These are phyloP conservation scores for Ploceus nigricollis DNA, from an alignment of 2,113 vertebrate species.

Conservation along the genomic window DNA sequence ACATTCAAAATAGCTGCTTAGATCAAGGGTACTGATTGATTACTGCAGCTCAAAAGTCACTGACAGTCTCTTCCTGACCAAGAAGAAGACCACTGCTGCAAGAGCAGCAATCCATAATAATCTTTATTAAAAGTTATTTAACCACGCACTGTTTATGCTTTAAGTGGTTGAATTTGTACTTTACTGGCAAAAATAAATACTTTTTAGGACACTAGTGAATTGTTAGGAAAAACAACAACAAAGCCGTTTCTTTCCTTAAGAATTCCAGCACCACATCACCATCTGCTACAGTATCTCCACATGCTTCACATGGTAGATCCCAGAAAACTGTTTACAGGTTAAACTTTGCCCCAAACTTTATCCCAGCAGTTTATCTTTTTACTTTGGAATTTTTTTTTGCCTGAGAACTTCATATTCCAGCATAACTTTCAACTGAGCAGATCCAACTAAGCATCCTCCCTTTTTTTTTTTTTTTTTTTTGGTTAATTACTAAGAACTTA, in stretches of 20 bases:
- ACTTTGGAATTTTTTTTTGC: neutral
- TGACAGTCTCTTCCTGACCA: fast-evolving
- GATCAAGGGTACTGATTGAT: neutral
- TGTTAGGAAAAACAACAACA: neutral
- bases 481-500: neutral
- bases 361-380: neutral
- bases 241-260: neutral
- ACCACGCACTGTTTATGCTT: neutral
- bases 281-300: neutral
- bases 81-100: neutral
- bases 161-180: neutral
- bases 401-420: neutral
- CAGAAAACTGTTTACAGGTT: neutral
- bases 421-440: neutral
- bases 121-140: neutral
- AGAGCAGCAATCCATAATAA: neutral
- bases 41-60: neutral
- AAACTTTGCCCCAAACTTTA: neutral
- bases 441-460: neutral
- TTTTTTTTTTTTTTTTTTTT: neutral
- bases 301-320: neutral
- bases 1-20: neutral
- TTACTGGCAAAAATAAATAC: neutral
- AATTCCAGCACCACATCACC: neutral
- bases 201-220: neutral